phyloP scores from a whole-genome alignment of 2,113 vertebrate species.

The Lutjanus erythropterus region DNA sequence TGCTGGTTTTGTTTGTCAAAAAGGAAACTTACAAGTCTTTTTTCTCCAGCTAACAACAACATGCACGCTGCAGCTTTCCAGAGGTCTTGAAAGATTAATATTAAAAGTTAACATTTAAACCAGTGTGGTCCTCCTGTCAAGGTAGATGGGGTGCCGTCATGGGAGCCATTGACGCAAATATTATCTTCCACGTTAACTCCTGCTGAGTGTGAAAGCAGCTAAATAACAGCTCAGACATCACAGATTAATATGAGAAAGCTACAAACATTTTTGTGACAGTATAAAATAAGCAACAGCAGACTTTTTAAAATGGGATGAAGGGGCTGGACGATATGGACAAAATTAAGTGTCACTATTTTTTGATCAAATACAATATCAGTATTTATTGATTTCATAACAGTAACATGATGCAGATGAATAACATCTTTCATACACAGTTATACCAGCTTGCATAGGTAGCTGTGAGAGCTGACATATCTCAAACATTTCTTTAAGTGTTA shows the following conservation, averaged over 20 bases:
- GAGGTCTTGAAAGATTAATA: background rate
- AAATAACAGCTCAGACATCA: background rate
- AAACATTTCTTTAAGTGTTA: too few relatives aligned
- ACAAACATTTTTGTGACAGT: background rate
- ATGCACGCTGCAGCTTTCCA: background rate
- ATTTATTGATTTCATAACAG: too few relatives aligned
- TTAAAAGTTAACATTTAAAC: background rate
- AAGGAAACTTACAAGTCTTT: background rate
- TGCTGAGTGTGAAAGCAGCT: background rate
- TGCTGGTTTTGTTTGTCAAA: background rate
- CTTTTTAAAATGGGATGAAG: background rate
- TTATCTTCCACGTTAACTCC: background rate
- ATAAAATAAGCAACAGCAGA: background rate
- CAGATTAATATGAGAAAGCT: background rate
- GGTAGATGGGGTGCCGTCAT: background rate
- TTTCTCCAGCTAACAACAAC: background rate
- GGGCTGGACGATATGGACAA: too few relatives aligned
- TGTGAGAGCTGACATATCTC: too few relatives aligned
- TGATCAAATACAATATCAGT: too few relatives aligned
- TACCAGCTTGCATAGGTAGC: too few relatives aligned
- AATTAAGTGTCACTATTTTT: too few relatives aligned
- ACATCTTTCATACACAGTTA: too few relatives aligned
- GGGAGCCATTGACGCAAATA: background rate
- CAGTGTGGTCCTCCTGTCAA: background rate
- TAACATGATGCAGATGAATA: too few relatives aligned